These are phyloP conservation scores for Tenrec ecaudatus DNA, from an alignment of 2,113 vertebrate genomes.

Conservation along the genomic window DNA sequence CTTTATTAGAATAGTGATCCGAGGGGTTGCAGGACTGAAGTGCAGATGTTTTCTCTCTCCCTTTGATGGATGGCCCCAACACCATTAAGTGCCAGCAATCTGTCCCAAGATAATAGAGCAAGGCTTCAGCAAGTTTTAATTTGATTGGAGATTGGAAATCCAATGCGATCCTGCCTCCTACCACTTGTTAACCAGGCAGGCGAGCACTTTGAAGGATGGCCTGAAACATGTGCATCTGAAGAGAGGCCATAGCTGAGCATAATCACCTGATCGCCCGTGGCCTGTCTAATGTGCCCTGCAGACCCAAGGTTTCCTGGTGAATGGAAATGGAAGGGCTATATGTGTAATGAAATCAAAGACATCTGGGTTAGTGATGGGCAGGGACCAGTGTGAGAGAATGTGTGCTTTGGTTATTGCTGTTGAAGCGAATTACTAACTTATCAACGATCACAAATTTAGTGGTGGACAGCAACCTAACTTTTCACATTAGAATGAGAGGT, in stretches of 20 bases:
- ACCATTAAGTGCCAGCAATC: rapidly evolving
- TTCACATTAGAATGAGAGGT: background rate
- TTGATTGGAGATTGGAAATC: background rate
- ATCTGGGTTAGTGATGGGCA: background rate
- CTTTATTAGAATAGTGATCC: background rate
- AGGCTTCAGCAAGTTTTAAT: background rate
- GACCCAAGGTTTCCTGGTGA: background rate
- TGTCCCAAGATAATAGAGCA: background rate
- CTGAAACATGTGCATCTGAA: background rate
- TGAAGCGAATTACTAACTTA: background rate
- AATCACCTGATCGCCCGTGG: too few relatives aligned
- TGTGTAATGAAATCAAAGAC: background rate
- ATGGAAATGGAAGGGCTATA: background rate
- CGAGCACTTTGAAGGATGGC: background rate
- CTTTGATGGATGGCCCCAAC: background rate
- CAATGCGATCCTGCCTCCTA: too few relatives aligned
- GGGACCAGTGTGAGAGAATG: background rate
- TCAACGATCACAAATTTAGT: background rate
- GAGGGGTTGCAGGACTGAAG: background rate
- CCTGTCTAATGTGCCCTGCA: background rate
- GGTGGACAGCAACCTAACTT: background rate
- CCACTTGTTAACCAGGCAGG: background rate
- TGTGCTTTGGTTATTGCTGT: background rate
- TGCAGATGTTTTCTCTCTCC: background rate
- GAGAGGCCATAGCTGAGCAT: too few relatives aligned